Base-by-base conservation (phyloP, 2,113 vertebrate genomes). In the Oxyura jamaicensis region DNA sequence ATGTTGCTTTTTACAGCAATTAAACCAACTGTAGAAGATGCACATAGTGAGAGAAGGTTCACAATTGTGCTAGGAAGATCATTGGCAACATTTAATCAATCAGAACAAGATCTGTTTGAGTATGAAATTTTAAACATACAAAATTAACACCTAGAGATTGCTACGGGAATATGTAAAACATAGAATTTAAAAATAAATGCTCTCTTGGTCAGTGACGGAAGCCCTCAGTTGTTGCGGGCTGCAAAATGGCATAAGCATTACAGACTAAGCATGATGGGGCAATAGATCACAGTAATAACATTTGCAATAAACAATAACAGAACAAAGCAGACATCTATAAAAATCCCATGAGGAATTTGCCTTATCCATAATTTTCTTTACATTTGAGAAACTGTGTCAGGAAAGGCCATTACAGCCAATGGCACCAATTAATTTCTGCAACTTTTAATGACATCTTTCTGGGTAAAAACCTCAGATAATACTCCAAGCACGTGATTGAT, bases 291-390 rank as follows among this genome's bases (percentile, higher is more conserved):
- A 93, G 97, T 98, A 98, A 98, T 98, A 98, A 98, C 98, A 98
- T 98, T 98, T 98, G 98, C 98, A 98, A 98, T 98, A 98, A 98
- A 98, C 97, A 98, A 98, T 98, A 98, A 98, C 97, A 98, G 97
- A 98, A 98, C 98, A 98, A 98, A 98, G 97, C 97, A 97, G 97
- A 96, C 98, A 96, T 97, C 97, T 95, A 97, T 97, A 97, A 98
- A 98, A 98, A 98, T 98, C 98, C 98, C 98, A 97, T 29, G 62
- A 98, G 98, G 97, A 98, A 98, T 98, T 98, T 97, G 96, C 77
- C 90, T 97, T 98, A 98, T 98, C 97, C 96, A 97, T 98, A 98
- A 98, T 98, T 98, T 98, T 98, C 97, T 98, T 98, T 98, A 97
- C 97, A 97, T 98, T 98, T 98, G 97, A 98, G 97, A 97, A 98